These are phyloP conservation scores for Netelia melanura DNA, from an alignment of 2,888 invertebrate species.

Conservation along the genomic window DNA sequence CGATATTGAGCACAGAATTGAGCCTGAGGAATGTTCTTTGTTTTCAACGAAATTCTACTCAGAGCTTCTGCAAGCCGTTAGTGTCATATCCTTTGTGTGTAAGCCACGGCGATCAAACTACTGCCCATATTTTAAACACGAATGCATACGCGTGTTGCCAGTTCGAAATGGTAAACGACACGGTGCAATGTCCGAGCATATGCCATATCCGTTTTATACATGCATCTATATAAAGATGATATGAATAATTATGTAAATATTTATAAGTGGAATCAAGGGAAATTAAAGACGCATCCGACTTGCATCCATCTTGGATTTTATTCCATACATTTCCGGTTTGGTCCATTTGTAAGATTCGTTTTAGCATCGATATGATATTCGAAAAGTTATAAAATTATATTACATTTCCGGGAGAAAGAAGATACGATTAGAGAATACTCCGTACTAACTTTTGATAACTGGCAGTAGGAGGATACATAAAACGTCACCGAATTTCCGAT, in stretches of 20 bases:
- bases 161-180: neutral
- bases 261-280: too few relatives aligned
- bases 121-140: neutral
- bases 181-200: neutral
- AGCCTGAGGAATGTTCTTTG: neutral
- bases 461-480: neutral
- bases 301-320: too few relatives aligned
- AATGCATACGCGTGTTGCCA: neutral
- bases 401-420: neutral
- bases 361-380: neutral
- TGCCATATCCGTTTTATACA: too few relatives aligned
- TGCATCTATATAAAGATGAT: too few relatives aligned
- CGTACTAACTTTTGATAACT: constrained; percentile 19
- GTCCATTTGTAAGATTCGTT: neutral
- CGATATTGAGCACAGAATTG: constrained; percentile 3
- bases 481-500: constrained; percentile 12
- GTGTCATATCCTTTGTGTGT: neutral
- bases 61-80: neutral
- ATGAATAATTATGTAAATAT: too few relatives aligned
- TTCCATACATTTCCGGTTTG: too few relatives aligned
- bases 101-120: neutral
- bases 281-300: too few relatives aligned
- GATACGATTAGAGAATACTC: neutral
- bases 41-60: neutral
- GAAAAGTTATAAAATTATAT: neutral